These are phyloP conservation scores for Coryphaenoides rupestris DNA, from an alignment of 2,113 vertebrate genomes.

Conservation along the genomic window DNA sequence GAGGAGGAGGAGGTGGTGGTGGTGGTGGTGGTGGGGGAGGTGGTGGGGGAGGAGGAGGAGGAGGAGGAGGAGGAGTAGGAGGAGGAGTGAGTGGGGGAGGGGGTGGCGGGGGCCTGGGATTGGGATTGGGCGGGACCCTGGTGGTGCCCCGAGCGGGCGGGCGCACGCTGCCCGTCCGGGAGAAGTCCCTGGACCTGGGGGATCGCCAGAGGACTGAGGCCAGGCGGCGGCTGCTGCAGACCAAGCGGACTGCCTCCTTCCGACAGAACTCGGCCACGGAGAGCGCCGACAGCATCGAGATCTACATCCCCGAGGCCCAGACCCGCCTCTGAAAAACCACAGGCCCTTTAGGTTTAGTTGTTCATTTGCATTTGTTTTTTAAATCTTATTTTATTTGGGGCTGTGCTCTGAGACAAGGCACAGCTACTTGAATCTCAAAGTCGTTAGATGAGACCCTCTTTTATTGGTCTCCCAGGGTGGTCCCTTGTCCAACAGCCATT, in stretches of 20 bases:
- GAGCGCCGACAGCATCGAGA: slow-evolving; percentile 98
- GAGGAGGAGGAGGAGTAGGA: slow-evolving; percentile 14
- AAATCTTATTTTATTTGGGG: no score
- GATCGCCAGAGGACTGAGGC: slow-evolving; percentile 95
- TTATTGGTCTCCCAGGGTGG: no score
- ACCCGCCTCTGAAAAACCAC: slow-evolving; percentile 86
- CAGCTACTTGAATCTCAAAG: no score
- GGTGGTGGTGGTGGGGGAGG: slow-evolving; percentile 13
- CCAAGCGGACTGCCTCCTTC: slow-evolving; percentile 92
- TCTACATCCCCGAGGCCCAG: slow-evolving; percentile 99
- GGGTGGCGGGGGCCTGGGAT: slow-evolving; percentile 39
- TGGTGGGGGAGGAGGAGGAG: slow-evolving; percentile 40
- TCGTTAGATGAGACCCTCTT: no score
- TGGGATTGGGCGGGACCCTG: slow-evolving; percentile 45
- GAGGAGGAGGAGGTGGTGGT: neutral
- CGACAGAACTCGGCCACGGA: slow-evolving; percentile 98
- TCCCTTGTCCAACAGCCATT: no score
- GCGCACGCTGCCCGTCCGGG: slow-evolving; percentile 68
- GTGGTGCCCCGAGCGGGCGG: slow-evolving; percentile 63
- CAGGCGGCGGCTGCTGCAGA: slow-evolving; percentile 89
- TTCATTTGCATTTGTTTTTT: no score
- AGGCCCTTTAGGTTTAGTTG: no score
- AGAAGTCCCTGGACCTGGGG: slow-evolving; percentile 77
- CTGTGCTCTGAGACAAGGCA: no score
- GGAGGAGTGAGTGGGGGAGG: slow-evolving; percentile 12